These are phyloP conservation scores for Stenodera caucasica DNA, from an alignment of 2,888 invertebrate genomes.

Conservation along the genomic window DNA sequence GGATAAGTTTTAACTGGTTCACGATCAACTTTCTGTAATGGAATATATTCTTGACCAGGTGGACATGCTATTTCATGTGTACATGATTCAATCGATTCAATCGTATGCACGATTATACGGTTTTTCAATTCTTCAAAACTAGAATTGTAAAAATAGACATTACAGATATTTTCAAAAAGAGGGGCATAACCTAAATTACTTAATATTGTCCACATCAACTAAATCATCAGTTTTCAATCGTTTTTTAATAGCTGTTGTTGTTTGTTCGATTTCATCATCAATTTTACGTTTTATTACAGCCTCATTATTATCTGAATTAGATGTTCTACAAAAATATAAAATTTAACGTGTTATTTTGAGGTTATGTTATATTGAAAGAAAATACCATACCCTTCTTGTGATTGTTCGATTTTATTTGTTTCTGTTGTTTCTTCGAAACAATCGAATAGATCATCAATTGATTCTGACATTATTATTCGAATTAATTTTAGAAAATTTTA, in stretches of 20 bases:
- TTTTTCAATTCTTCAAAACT: slow-evolving; percentile 77
- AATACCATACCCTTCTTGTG: slow-evolving; percentile 15
- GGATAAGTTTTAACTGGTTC: slow-evolving; percentile 91
- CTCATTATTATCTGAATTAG: slow-evolving; percentile 33
- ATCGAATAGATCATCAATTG: slow-evolving; percentile 53
- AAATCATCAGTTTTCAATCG: slow-evolving; percentile 44
- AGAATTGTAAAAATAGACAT: slow-evolving; percentile 37
- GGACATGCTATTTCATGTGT: slow-evolving; percentile 96
- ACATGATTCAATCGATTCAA: slow-evolving; percentile 90
- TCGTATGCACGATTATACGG: slow-evolving; percentile 82
- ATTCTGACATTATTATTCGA: slow-evolving; percentile 46
- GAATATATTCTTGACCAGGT: slow-evolving; percentile 78
- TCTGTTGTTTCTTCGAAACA: slow-evolving; percentile 49
- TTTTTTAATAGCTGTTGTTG: slow-evolving; percentile 34
- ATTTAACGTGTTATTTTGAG: slow-evolving; percentile 37
- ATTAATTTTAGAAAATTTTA: background rate
- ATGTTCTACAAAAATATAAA: slow-evolving; percentile 32
- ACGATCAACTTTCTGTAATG: slow-evolving; percentile 59
- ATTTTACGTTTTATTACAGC: slow-evolving; percentile 44
- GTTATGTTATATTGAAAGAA: slow-evolving; percentile 36
- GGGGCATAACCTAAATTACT: slow-evolving; percentile 39
- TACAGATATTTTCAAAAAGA: background rate
- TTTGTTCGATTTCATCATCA: slow-evolving; percentile 36
- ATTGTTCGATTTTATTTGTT: slow-evolving; percentile 29
- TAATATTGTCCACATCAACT: slow-evolving; percentile 49